Evolutionary conservation across 2,888 invertebrate genomes (phyloP), one percentile per base, ranked within the genome.

Genomic region (Morpho achilles): DNA sequence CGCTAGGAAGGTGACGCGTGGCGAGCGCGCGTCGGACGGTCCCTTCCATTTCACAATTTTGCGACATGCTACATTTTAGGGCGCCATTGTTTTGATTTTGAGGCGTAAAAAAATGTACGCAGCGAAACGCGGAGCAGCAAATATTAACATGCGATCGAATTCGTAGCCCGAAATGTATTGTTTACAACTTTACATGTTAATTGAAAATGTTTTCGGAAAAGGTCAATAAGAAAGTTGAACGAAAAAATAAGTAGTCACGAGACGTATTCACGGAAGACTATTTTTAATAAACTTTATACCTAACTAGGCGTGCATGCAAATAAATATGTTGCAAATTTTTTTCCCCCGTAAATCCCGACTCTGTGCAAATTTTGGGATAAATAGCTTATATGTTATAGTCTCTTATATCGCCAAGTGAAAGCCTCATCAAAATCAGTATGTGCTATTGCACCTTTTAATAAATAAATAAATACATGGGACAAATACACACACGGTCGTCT

Each of bases 61-160:
- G 55, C 55, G 55, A 49, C 55, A 55, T 82, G 84, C 79, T 72
- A 71, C 79, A 73, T 80, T 85, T 84, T 80, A 79, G 77, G 76
- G 72, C 67, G 61, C 77, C 68, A 76, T 82, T 85, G 86, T 88
- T 87, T 86, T 83, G 79, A 82, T 87, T 84, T 81, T 78, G 65
- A 67, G 67, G 78, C 77, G 77, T 76, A 75, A 79, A 79, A 78
- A 77, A 76, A 43, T 9, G 60, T 62, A 58, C 72, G 72, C 73
- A 72, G 74, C 74, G 77, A 74, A 73, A 79, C 69, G 71, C 71
- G 50, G 50, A 68, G 72, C 70, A 67, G 51, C 43, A 49, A 60
- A 63, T 61, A 53, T 55, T 49, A 61, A 16, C 61, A 63, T 59
- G 63, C 63, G 49, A 63, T 59, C 55, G 47, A 57, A 53, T 55